Percentiles rank a stretch among this genome's conserved stretches.
phyloP scores from a whole-genome alignment of 2,888 invertebrate genomes.

The Muschampia plurimacula region DNA sequence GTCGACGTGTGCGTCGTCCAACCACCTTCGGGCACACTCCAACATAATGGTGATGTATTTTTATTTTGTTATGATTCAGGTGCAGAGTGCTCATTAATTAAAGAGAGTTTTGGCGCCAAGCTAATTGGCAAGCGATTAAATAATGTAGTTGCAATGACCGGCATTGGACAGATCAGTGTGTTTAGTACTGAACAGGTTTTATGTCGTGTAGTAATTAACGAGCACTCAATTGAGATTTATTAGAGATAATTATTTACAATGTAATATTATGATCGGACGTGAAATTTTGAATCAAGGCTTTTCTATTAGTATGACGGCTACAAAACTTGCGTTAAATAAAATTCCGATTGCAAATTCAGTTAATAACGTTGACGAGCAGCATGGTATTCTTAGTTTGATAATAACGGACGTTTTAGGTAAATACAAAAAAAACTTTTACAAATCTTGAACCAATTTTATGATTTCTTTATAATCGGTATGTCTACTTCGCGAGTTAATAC shows the following conservation, averaged over 20 bases:
- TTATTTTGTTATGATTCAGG: conserved; percentile 38
- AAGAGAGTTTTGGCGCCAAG: conserved; percentile 34
- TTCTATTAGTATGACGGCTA: conserved; percentile 25
- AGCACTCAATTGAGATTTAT: conserved; percentile 25
- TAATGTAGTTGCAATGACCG: conserved; percentile 35
- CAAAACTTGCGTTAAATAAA: conserved; percentile 7
- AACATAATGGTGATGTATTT: conserved; percentile 37
- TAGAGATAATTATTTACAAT: conserved; percentile 33
- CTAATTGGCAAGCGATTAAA: conserved; percentile 32
- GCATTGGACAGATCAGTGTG: conserved; percentile 35
- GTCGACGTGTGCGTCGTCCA: conserved; percentile 40
- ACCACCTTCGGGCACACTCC: conserved; percentile 31
- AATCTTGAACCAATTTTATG: conserved; percentile 26
- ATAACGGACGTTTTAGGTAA: not conserved
- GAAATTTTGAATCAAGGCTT: conserved; percentile 34
- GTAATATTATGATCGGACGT: conserved; percentile 35
- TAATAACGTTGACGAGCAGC: not conserved
- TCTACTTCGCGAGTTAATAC: conserved; percentile 36
- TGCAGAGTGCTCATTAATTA: conserved; percentile 39
- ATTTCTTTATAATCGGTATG: conserved; percentile 38
- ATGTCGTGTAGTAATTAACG: conserved; percentile 27
- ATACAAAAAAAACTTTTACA: not conserved
- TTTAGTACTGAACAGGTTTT: conserved; percentile 38
- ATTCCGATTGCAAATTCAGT: conserved; percentile 2
- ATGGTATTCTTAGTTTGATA: not conserved